Base-by-base conservation (phyloP, 2,888 invertebrate genomes). In the Ochropleura plecta region DNA sequence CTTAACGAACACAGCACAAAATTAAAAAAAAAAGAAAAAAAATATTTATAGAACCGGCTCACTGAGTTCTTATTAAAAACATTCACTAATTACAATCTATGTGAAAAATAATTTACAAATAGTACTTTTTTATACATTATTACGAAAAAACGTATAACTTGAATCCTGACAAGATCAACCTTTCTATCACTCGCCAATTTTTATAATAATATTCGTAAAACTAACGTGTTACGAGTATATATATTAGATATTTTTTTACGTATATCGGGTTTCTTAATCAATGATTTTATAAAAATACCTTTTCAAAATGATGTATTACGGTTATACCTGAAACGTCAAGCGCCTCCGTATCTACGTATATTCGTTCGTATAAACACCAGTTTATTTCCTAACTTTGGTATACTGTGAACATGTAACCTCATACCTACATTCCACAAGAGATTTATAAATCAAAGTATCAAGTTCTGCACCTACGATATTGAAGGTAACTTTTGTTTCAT, bases 1-100 rank as follows among this genome's bases (percentile, higher is more conserved):
- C 94, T 94, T 96, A 96, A 95, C 95, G 94, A 96, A 96, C 96
- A 96, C 96, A 96, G 96, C 96, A 96, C 96, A 96, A 96, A 94
- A 92, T 91, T 72, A 82, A 87, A 87, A 87, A 85, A 85, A 80
- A 91, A 91, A 90, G 84, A 89, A 92, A 92, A 93, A 90, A 91
- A 88, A 90, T 89, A 90, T 89, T 89, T 90, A 91, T 92, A 93
- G 94, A 94, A 94, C 94, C 93, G 91, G 93, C 93, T 94, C 94
- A 94, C 91, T 94, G 94, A 93, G 90, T 93, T 92, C 92, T 92
- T 92, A 92, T 88, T 89, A 91, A 93, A 93, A 93, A 94, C 93
- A 93, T 95, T 94, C 89, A 92, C 95, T 95, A 95, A 92, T 94
- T 94, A 95, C 90, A 93, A 90, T 92, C 94, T 95, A 95, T 93